These are phyloP conservation scores for Limanda limanda DNA, from an alignment of 2,113 vertebrate genomes.

Conservation along the genomic window DNA sequence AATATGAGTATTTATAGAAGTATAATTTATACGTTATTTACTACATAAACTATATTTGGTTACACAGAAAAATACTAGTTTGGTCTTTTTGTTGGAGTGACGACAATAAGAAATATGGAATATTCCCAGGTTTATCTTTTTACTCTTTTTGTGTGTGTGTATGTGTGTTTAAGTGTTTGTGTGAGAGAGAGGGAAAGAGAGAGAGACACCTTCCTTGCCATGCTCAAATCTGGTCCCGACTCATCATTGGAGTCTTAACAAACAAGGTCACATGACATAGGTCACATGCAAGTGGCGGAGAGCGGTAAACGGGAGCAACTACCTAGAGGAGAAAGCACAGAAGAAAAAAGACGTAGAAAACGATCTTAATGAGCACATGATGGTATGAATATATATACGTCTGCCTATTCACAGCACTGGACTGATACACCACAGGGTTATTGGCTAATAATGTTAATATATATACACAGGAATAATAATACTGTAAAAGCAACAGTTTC, in stretches of 20 bases:
- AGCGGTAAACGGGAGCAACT: constrained; percentile 10
- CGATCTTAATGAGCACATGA: constrained; percentile 57
- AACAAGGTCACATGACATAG: constrained; percentile 48
- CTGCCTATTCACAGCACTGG: constrained; percentile 47
- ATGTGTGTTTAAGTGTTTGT: not conserved
- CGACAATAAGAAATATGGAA: constrained; percentile 20
- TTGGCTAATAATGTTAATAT: not conserved
- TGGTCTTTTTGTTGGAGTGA: constrained; percentile 28
- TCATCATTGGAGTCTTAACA: constrained; percentile 45
- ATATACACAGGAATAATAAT: not conserved
- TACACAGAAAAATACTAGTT: not conserved
- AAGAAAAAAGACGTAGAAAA: constrained; percentile 17
- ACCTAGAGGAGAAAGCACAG: constrained; percentile 56
- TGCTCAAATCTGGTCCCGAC: constrained; percentile 23
- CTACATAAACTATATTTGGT: too few species aligned
- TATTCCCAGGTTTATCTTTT: constrained; percentile 29
- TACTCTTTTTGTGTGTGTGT: constrained; percentile 2
- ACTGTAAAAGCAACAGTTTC: not conserved
- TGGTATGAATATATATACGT: constrained; percentile 28
- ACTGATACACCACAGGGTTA: constrained; percentile 13
- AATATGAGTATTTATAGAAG: too few species aligned
- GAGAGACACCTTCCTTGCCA: constrained; percentile 13
- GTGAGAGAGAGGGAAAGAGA: constrained; percentile 8
- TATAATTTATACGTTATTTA: too few species aligned
- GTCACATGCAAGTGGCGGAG: not conserved